These are phyloP conservation scores for Dascillus cervinus DNA, from an alignment of 2,888 invertebrate species.

Conservation along the genomic window DNA sequence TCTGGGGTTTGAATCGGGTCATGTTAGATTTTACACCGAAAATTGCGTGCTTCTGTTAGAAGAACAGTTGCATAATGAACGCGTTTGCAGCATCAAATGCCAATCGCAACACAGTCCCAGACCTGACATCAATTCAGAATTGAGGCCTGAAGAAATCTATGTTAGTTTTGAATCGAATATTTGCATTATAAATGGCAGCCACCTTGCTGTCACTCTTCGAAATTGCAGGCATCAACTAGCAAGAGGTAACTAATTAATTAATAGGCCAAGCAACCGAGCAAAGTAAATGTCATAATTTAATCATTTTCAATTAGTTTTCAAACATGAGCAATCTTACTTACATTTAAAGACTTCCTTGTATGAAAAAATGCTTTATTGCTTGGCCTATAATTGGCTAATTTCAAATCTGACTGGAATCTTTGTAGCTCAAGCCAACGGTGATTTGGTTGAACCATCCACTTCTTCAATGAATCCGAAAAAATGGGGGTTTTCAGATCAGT, in stretches of 20 bases:
- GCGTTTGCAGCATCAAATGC: slow-evolving; percentile 72
- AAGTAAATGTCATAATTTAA: slow-evolving; percentile 1
- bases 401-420: too few relatives aligned
- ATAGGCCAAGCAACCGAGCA: neutral
- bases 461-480: slow-evolving; percentile 67
- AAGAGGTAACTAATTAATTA: slow-evolving; percentile 52
- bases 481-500: slow-evolving; percentile 77
- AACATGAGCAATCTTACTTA: too few relatives aligned
- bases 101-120: slow-evolving; percentile 54
- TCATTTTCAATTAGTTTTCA: too few relatives aligned
- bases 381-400: too few relatives aligned
- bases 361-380: too few relatives aligned
- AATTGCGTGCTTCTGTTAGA: slow-evolving; percentile 72
- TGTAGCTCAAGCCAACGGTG: neutral
- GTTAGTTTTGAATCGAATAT: slow-evolving; percentile 64
- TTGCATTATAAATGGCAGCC: slow-evolving; percentile 68
- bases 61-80: slow-evolving; percentile 78
- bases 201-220: slow-evolving; percentile 71
- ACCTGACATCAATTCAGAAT: slow-evolving; percentile 35
- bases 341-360: too few relatives aligned
- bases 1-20: slow-evolving; percentile 79
- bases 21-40: slow-evolving; percentile 83
- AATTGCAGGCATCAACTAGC: slow-evolving; percentile 73
- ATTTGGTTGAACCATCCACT: neutral
- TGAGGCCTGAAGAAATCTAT: slow-evolving; percentile 60